These are phyloP conservation scores for Passer domesticus DNA, from an alignment of 2,113 vertebrate species.

Conservation along the genomic window DNA sequence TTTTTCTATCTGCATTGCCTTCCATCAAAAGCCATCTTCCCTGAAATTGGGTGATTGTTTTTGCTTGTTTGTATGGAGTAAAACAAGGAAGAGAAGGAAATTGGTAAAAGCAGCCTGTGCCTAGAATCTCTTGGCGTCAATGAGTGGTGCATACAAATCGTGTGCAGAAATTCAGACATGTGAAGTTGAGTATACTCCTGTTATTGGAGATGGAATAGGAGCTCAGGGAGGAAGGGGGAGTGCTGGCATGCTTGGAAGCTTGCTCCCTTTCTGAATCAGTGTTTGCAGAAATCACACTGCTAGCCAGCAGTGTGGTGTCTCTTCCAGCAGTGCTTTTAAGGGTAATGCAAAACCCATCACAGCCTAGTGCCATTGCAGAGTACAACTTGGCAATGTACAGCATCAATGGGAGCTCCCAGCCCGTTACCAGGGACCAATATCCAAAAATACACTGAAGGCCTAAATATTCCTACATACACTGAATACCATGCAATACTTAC, in stretches of 20 bases:
- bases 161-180: neutral
- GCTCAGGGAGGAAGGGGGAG: neutral
- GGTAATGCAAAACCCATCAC: slow-evolving; percentile 18
- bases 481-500: neutral
- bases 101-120: neutral
- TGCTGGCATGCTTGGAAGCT: neutral
- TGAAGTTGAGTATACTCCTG: neutral
- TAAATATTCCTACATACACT: neutral
- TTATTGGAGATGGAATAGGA: neutral
- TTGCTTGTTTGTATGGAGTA: neutral
- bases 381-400: neutral
- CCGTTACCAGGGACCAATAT: neutral
- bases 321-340: neutral
- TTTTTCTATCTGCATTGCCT: neutral
- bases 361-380: neutral
- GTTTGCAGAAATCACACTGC: neutral
- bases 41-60: neutral
- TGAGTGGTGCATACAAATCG: neutral
- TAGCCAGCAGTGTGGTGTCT: neutral
- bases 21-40: neutral
- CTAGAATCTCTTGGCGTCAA: neutral
- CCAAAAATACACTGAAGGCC: neutral
- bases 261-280: neutral
- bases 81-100: neutral
- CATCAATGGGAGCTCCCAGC: neutral